These are phyloP conservation scores for Lepetodrilus schrolli DNA, from an alignment of 2,888 invertebrate species.

Conservation along the genomic window DNA sequence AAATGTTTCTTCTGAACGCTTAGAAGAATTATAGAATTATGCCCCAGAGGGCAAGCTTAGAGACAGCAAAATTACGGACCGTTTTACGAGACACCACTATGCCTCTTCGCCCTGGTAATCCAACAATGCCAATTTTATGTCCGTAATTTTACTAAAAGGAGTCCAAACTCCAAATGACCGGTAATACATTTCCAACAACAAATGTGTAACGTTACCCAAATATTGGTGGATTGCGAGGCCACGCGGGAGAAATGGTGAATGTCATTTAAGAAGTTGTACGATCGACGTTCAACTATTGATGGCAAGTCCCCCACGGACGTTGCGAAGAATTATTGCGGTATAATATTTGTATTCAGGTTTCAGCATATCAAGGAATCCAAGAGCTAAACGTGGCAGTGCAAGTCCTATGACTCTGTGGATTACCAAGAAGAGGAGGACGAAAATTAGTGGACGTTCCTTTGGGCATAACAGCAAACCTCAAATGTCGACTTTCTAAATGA, in stretches of 20 bases:
- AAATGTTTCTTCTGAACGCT: not conserved
- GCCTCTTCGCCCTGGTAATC: not conserved
- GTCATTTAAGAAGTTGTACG: conserved; percentile 30
- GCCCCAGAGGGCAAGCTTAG: conserved; percentile 3
- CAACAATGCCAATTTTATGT: conserved; percentile 23
- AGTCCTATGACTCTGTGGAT: conserved; percentile 8
- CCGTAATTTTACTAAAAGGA: conserved; percentile 29
- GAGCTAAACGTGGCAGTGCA: conserved; percentile 15
- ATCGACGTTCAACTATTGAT: conserved; percentile 12
- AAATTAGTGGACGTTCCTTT: conserved; percentile 19
- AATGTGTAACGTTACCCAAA: conserved; percentile 31
- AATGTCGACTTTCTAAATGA: conserved; percentile 30
- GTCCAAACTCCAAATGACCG: conserved; percentile 3
- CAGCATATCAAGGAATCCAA: conserved; percentile 23
- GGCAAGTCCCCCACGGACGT: not conserved
- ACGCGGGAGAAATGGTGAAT: conserved; percentile 23
- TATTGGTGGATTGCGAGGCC: not conserved
- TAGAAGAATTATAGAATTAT: not conserved
- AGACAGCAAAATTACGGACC: conserved; percentile 17
- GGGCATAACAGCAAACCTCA: conserved; percentile 19
- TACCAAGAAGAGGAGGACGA: not conserved
- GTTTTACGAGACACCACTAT: not conserved
- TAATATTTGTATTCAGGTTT: conserved; percentile 31
- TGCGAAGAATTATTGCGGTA: conserved; percentile 11
- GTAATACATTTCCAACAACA: conserved; percentile 28